Conservation (phyloP, 2,113 vertebrate genomes). For the Boulengeromyrus knoepffleri region DNA sequence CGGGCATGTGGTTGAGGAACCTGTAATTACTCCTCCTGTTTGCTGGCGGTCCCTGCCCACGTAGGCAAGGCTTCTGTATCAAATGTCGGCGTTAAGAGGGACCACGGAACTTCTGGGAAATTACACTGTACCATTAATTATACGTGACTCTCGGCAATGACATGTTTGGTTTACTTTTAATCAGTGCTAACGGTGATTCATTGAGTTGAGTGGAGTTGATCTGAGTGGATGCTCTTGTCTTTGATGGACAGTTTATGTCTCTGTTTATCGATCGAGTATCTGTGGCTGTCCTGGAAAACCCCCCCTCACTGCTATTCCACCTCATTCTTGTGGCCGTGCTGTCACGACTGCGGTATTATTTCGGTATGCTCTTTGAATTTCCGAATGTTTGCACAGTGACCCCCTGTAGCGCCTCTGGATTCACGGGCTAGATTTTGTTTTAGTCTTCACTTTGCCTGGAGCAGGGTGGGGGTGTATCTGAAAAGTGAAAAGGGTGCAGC, state of each 20-base stretch:
- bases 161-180: background rate
- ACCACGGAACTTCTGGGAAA: background rate
- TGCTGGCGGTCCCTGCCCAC: background rate
- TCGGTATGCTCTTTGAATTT: background rate
- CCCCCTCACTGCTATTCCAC: background rate
- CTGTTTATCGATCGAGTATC: background rate
- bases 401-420: background rate
- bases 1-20: background rate
- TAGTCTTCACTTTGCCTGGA: background rate
- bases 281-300: background rate
- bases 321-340: background rate
- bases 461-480: background rate
- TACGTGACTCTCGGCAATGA: background rate
- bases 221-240: background rate
- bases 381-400: background rate
- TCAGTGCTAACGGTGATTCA: background rate
- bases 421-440: background rate
- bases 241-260: background rate
- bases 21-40: background rate
- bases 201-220: background rate
- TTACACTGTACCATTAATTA: background rate
- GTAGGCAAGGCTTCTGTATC: background rate
- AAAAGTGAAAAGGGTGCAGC: background rate
- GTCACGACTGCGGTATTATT: background rate
- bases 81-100: background rate